Conservation (phyloP, 2,113 vertebrate species). For the Oryzias javanicus region DNA sequence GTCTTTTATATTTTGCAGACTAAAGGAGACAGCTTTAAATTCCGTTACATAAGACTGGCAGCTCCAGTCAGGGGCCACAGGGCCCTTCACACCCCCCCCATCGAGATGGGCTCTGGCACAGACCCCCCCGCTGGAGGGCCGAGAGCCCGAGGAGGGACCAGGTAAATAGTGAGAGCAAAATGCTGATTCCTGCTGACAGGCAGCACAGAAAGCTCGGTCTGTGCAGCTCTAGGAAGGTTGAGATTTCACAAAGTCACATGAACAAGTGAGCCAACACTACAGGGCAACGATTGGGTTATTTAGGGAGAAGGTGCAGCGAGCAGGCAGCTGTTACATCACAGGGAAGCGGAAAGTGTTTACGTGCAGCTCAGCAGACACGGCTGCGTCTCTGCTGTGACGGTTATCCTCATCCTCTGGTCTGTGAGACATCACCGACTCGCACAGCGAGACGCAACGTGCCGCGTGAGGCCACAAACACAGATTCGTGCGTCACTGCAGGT, state of each 20-base stretch:
- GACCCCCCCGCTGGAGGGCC: slow-evolving; percentile 14
- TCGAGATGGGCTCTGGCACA: slow-evolving; percentile 58
- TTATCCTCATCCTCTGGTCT: slow-evolving; percentile 48
- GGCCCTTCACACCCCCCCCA: slow-evolving; percentile 47
- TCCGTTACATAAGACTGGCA: slow-evolving; percentile 8
- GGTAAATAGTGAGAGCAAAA: slow-evolving; percentile 71
- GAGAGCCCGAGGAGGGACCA: slow-evolving; percentile 21
- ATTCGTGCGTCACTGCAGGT: slow-evolving; percentile 15
- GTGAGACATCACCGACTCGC: slow-evolving; percentile 25
- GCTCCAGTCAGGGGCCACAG: slow-evolving; percentile 43
- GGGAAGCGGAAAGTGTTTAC: slow-evolving; percentile 38
- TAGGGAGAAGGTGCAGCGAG: slow-evolving; percentile 60
- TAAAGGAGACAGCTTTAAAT: not conserved
- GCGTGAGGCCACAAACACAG: slow-evolving; percentile 2
- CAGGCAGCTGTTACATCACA: slow-evolving; percentile 57
- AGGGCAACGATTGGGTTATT: slow-evolving; percentile 69
- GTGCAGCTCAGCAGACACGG: slow-evolving; percentile 36
- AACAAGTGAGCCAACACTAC: slow-evolving; percentile 63
- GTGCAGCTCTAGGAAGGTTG: slow-evolving; percentile 72
- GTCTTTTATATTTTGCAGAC: too few species aligned
- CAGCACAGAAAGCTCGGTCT: slow-evolving; percentile 74
- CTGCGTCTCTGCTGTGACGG: slow-evolving; percentile 36
- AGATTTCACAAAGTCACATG: slow-evolving; percentile 81
- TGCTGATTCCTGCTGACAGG: slow-evolving; percentile 76
- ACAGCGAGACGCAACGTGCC: slow-evolving; percentile 18